Evolutionary conservation across 2,113 vertebrate genomes (phyloP), one percentile per base, ranked within the genome.

Genomic region (Antennarius striatus): DNA sequence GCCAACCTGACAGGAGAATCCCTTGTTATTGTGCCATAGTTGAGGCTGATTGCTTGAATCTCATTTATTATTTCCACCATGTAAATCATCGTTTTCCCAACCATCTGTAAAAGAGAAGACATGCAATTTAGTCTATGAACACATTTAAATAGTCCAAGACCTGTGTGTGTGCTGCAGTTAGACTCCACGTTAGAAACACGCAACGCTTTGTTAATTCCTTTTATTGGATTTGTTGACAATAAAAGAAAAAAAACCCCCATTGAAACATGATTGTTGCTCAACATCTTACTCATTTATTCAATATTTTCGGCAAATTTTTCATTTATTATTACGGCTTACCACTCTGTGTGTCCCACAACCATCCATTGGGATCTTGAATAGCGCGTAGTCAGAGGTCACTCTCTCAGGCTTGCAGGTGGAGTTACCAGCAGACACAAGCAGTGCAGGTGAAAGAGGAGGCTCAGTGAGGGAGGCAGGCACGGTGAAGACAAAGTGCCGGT

Each of bases 401-500:
- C 49, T 88, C 29, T 84, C 36, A 16, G 93, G 91, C 68, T 56
- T 81, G 78, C 93, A 93, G 63, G 89, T 81, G 40, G 59, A 62
- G 79, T 92, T 84, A 39, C 82, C 69, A 4, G 83, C 85, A 73
- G 83, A 70, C 14, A 86, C 79, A 5, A 93, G 87, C 30, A 75
- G 60, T 46, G 81, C 56, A 5, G 88, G 89, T 10, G 84, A 86
- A 22, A 93, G 89, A 22, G 91, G 91, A 2, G 91, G 92, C 39
- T 91, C 81, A 4, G 83, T 86, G 60, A 92, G 70, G 58, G 90
- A 88, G 16, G 90, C 84, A 4, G 91, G 87, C 48, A 94, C 87
- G 10, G 84, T 86, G 78, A 94, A 94, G 62, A 94, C 90, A 80
- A 93, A 92, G 86, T 93, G 91, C n/a, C 79, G 89, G 85, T 93